Base-by-base conservation (phyloP, 1,140 invertebrate genomes). In the Drosophila micromelanica region DNA sequence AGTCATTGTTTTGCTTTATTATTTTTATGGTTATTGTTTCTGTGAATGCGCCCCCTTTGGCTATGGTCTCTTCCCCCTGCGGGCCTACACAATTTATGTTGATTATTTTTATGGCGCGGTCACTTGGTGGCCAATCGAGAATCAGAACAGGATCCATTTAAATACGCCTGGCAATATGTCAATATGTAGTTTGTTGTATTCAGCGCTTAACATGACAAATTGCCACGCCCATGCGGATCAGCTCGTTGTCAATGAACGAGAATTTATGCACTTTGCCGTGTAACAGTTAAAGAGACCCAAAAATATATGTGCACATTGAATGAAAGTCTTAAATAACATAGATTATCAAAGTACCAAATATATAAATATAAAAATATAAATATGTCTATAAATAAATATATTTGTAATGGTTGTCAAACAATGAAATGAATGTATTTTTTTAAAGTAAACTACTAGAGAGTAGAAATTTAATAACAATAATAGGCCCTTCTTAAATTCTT, bases 1-100 rank as follows among this genome's bases (percentile, higher is more conserved):
- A 43, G 80, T 71, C 79, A 89, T 87, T 87, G 84, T 89, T 87
- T 89, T 87, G 84, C 79, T 87, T 89, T 89, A 90, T 89, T 84
- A 89, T 84, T 90, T 89, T 89, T 89, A 89, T 89, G 87, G 84
- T 89, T 89, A 87, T 89, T 89, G 84, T 89, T 89, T 70, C 67
- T 49, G 57, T 32, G 54, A 69, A 62, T 54, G 38, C 48, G 60
- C 30, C 37, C 42, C n/a, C 35, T 5, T 8, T 3, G 6, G 48
- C 13, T 17, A 52, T 13, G 32, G 15, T 15, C 15, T n/a, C 15
- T 23, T 13, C 40, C 38, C 37, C 4, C 38, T 7, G 11, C 9
- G 11, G 54, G 48, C 75, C 78, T 78, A 55, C 65, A 80, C 64
- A 90, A 89, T 89, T 84, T 89, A 89, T 89, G 85, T 84, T 89